Conservation (phyloP, 2,888 invertebrate species). For the Cantharis rustica region DNA sequence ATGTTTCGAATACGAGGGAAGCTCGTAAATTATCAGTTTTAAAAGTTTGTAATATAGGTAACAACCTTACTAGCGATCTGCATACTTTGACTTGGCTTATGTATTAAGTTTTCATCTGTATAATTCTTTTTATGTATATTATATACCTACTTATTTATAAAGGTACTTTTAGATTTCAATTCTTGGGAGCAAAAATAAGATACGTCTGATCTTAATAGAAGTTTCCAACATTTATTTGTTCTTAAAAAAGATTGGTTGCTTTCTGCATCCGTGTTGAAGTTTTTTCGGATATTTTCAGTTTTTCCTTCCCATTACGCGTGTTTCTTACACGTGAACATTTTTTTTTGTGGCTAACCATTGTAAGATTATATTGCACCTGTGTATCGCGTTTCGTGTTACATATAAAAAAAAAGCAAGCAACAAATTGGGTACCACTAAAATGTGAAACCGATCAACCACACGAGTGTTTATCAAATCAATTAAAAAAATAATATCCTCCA, state of each 20-base stretch:
- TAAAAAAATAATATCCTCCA: neutral
- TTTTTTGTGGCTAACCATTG: neutral
- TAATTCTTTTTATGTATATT: no score
- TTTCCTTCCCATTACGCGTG: neutral
- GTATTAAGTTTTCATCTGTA: no score
- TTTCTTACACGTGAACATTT: neutral
- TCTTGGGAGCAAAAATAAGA: no score
- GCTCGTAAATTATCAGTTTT: neutral
- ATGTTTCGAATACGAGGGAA: neutral
- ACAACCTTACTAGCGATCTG: no score
- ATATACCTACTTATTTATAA: no score
- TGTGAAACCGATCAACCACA: neutral
- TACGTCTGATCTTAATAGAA: neutral
- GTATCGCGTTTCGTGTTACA: no score
- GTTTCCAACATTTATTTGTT: neutral
- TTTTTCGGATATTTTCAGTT: neutral
- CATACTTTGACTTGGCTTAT: no score
- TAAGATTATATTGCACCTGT: no score
- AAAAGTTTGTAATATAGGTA: no score
- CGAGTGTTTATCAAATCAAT: neutral
- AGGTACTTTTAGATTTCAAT: no score
- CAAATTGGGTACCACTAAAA: neutral
- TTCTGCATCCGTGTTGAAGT: neutral
- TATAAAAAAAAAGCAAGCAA: no score
- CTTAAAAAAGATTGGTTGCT: neutral